Evolutionary conservation across 2,797 vertebrate genomes (phyloP).

Genomic region (Crocidura indochinensis): DNA sequence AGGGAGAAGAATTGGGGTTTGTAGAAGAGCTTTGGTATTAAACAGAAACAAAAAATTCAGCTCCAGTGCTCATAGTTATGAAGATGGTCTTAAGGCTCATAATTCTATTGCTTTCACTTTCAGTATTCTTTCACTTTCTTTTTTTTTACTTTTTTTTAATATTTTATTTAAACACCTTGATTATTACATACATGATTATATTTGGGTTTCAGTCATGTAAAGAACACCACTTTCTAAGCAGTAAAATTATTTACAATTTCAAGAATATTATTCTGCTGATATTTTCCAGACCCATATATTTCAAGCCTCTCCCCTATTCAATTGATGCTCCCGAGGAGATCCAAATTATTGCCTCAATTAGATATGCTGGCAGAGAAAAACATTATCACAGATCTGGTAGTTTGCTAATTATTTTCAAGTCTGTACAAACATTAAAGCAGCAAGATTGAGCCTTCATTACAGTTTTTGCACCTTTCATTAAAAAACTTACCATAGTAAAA

Average conservation of each 20-base stretch:
- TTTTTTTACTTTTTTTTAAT: too few relatives aligned
- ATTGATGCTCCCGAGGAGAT: slow-evolving; percentile 84
- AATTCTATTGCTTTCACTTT: slow-evolving; percentile 64
- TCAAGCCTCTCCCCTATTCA: slow-evolving; percentile 85
- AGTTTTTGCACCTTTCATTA: slow-evolving; percentile 76
- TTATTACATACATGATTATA: too few relatives aligned
- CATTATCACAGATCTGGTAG: slow-evolving; percentile 37
- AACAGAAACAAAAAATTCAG: neutral
- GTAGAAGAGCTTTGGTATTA: accelerated
- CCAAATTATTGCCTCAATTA: slow-evolving; percentile 81
- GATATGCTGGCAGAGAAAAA: slow-evolving; percentile 79
- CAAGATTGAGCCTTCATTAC: slow-evolving; percentile 53
- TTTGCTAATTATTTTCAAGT: slow-evolving; percentile 84
- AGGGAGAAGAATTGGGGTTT: neutral
- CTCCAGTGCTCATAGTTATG: slow-evolving; percentile 61
- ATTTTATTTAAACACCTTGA: too few relatives aligned
- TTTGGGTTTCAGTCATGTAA: too few relatives aligned
- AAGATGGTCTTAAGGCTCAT: neutral
- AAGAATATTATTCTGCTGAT: slow-evolving; percentile 69
- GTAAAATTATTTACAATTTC: slow-evolving; percentile 75
- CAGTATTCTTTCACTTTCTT: slow-evolving; percentile 9
- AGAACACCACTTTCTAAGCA: slow-evolving; percentile 65
- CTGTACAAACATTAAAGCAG: slow-evolving; percentile 72
- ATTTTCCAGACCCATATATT: slow-evolving; percentile 73
- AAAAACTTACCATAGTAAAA: slow-evolving; percentile 75